phyloP scores from a whole-genome alignment of 2,888 invertebrate genomes.

The Leucophora obtusa region DNA sequence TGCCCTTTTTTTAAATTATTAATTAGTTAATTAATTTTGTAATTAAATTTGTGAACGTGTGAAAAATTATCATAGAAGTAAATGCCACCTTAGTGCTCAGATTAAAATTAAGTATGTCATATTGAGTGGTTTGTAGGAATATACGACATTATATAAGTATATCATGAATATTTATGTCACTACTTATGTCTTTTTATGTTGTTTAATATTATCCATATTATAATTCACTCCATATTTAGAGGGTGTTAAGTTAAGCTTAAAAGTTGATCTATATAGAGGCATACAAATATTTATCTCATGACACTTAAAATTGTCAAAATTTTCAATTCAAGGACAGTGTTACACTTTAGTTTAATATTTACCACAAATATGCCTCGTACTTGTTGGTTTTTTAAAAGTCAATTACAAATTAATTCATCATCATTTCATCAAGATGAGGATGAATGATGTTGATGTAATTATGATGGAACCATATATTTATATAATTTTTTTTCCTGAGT shows the following conservation, averaged over 20 bases:
- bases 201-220: not conserved
- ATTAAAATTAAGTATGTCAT: slow-evolving; percentile 15
- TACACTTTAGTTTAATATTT: not conserved
- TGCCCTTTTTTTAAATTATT: too few species aligned
- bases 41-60: too few species aligned
- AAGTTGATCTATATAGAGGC: not conserved
- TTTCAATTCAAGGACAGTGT: slow-evolving; percentile 14
- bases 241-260: not conserved
- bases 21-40: too few species aligned
- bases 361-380: not conserved
- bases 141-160: too few species aligned
- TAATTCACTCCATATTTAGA: not conserved
- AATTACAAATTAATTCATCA: slow-evolving; percentile 1
- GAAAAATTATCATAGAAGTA: not conserved
- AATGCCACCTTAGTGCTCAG: not conserved
- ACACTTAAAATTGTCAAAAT: not conserved
- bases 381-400: not conserved
- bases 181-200: not conserved
- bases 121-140: too few species aligned
- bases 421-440: not conserved
- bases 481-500: not conserved
- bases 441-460: not conserved
- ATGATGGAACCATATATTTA: not conserved
- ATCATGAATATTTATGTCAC: slow-evolving; percentile 6
- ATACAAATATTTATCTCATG: slow-evolving; percentile 7